Conservation (phyloP, 2,797 vertebrate species). For the Hybognathus amarus region DNA sequence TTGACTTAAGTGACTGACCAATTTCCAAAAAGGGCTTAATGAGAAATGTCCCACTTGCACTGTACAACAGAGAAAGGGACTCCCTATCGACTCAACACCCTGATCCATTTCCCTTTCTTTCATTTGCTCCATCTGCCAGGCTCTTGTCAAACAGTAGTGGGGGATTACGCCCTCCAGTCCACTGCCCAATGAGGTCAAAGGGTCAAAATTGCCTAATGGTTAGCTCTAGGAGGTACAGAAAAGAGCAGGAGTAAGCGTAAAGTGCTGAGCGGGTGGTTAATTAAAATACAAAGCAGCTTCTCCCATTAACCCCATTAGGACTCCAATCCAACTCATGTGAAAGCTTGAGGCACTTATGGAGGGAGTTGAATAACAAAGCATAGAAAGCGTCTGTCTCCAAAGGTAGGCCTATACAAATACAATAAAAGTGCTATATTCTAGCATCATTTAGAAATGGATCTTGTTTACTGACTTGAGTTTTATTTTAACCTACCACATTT, state of each 20-base stretch:
- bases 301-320: constrained; percentile 31
- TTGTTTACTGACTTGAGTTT: not conserved
- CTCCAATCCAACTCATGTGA: constrained; percentile 22
- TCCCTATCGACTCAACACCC: not conserved
- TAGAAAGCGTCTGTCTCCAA: not conserved
- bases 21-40: constrained; percentile 23
- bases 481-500: not conserved
- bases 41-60: constrained; percentile 13
- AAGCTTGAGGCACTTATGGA: not conserved
- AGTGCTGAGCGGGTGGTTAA: constrained; percentile 3
- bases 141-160: constrained; percentile 23
- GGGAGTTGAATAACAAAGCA: not conserved
- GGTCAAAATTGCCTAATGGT: constrained; percentile 64
- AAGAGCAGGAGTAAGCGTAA: constrained; percentile 35
- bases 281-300: constrained; percentile 42
- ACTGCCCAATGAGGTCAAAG: constrained; percentile 46
- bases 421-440: not conserved
- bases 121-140: constrained; percentile 53
- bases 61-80: constrained; percentile 51
- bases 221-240: constrained; percentile 37
- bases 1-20: constrained; percentile 20
- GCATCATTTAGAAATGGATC: not conserved
- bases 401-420: not conserved
- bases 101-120: constrained; percentile 33
- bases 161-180: not conserved